Evolutionary conservation across 2,888 invertebrate species (phyloP).

Genomic region (Drosophila meridionalis): DNA sequence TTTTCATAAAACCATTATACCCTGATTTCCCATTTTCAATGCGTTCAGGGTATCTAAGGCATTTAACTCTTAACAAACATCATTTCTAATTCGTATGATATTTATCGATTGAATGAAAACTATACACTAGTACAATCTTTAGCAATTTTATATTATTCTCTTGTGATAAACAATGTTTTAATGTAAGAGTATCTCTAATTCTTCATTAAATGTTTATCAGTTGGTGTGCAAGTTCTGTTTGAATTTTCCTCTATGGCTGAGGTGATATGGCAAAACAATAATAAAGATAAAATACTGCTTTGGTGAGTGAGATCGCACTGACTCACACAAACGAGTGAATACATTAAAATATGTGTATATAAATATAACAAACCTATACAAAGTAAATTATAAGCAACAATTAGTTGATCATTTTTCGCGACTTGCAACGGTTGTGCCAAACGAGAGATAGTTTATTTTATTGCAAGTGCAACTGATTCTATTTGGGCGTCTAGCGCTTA

Average conservation of each 20-base stretch:
- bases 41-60: no score
- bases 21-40: no score
- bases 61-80: background rate
- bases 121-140: background rate
- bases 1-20: no score
- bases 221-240: background rate
- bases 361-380: background rate
- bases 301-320: conserved; percentile 7
- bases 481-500: background rate
- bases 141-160: background rate
- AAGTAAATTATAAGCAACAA: conserved; percentile 26
- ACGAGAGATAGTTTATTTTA: conserved; percentile 1
- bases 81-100: background rate
- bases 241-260: background rate
- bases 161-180: background rate
- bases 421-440: conserved; percentile 41
- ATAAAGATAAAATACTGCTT: conserved; percentile 8
- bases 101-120: background rate
- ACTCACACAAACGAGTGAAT: conserved; percentile 2
- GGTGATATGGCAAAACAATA: background rate
- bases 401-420: conserved; percentile 52
- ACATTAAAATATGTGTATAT: conserved; percentile 5
- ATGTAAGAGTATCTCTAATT: background rate
- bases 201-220: background rate
- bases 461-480: background rate